These are phyloP conservation scores for Drosophila phalerata DNA, from an alignment of 2,888 invertebrate genomes.

Conservation along the genomic window DNA sequence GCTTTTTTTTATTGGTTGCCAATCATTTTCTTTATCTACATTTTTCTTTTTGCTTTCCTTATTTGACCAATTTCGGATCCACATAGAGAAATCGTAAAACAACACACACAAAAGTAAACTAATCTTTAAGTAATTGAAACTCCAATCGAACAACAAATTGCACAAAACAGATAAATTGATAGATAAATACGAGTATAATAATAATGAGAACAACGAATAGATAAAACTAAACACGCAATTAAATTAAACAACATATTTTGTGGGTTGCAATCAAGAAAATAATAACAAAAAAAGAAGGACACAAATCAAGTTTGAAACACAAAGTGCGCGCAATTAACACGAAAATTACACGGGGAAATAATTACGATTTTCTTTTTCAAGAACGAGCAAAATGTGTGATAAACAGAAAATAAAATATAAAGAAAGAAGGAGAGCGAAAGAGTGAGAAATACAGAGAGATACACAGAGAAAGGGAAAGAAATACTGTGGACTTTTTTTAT, in stretches of 20 bases:
- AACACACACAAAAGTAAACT: conserved; percentile 36
- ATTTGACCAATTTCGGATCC: conserved; percentile 4
- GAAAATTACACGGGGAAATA: conserved; percentile 46
- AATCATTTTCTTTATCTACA: conserved; percentile 15
- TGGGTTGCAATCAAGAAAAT: conserved; percentile 47
- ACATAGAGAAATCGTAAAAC: conserved; percentile 16
- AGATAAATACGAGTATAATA: conserved; percentile 38
- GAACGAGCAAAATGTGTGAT: conserved; percentile 39
- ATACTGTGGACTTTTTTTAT: conserved; percentile 47
- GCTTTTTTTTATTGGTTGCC: conserved; percentile 20
- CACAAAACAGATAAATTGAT: conserved; percentile 52
- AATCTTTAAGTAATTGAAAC: conserved; percentile 32
- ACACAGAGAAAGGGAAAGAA: conserved; percentile 30
- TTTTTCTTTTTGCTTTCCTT: conserved; percentile 4
- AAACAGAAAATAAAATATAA: conserved; percentile 25
- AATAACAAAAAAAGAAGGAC: conserved; percentile 11
- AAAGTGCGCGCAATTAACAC: conserved; percentile 62
- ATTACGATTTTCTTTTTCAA: conserved; percentile 21
- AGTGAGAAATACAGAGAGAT: conserved; percentile 28
- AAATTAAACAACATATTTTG: conserved; percentile 45
- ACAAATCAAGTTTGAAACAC: conserved; percentile 41
- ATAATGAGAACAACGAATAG: conserved; percentile 47
- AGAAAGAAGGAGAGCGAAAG: conserved; percentile 28
- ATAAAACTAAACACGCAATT: conserved; percentile 61
- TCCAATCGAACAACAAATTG: conserved; percentile 20